A percentile compares a stretch with the other conserved stretches of the same genome.
Evolutionary conservation across 64 coral and sea anemone genomes (phyloP).

Genomic region (Montipora cactus): DNA sequence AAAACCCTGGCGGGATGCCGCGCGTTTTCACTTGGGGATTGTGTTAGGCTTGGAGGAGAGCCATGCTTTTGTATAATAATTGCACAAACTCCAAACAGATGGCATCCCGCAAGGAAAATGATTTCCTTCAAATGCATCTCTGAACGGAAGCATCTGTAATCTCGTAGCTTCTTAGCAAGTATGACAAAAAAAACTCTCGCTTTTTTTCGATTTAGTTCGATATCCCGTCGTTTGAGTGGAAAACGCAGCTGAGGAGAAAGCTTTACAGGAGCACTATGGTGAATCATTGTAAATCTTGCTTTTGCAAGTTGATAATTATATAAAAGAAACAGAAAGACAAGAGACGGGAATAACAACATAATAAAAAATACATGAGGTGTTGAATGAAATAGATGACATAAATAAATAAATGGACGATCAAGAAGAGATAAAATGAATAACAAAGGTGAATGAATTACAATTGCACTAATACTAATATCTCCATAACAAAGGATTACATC

Average conservation of each 20-base stretch:
- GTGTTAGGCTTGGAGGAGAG: slow-evolving; percentile 51
- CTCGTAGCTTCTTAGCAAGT: slow-evolving; percentile 85
- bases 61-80: slow-evolving; percentile 75
- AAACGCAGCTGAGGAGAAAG: slow-evolving; percentile 27
- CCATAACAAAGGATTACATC: slow-evolving; percentile 99
- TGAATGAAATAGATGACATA: slow-evolving; percentile 98
- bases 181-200: slow-evolving; percentile 38
- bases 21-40: slow-evolving; percentile 1
- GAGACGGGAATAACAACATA: slow-evolving; percentile 94
- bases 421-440: slow-evolving; percentile 98
- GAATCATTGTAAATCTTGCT: slow-evolving; percentile 78
- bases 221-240: slow-evolving; percentile 24
- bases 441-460: slow-evolving; percentile 93
- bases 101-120: slow-evolving; percentile 97
- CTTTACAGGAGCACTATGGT: not conserved
- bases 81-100: slow-evolving; percentile 80
- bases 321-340: slow-evolving; percentile 96
- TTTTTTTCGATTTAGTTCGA: slow-evolving; percentile 26
- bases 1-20: slow-evolving; percentile 23
- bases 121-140: slow-evolving; percentile 95
- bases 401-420: slow-evolving; percentile 99
- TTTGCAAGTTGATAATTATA: slow-evolving; percentile 93
- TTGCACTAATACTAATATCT: slow-evolving; percentile 93
- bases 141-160: slow-evolving; percentile 96
- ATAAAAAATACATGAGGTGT: slow-evolving; percentile 98